Base-by-base conservation (phyloP, 2,113 vertebrate genomes). In the Callocephalon fimbriatum region DNA sequence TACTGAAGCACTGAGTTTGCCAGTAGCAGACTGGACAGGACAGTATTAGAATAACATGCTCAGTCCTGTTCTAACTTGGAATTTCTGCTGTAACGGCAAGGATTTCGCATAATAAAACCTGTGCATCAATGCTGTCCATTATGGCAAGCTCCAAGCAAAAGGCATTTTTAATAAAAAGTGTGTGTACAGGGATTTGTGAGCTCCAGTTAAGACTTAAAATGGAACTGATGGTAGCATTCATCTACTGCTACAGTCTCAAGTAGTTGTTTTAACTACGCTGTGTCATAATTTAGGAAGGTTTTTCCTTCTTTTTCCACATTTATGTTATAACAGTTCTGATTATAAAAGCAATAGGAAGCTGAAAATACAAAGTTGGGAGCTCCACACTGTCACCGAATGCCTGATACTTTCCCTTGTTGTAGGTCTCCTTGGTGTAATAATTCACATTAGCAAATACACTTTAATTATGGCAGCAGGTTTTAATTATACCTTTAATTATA, bases 401-500 rank as follows among this genome's bases (percentile, higher is more conserved):
- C 76, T 50, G 27, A 35, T 26, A 12, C 50, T 54, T 40, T 11
- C 85, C 21, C 67, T 50, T 38, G 22, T 6, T 56, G 35, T 12
- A 89, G 85, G 32, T 90, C 89, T 86, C 86, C 77, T 61, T 16
- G 45, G 61, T 19, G 22, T 10, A 82, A 6, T 58, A 82, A 90
- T 44, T 67, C 51, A 70, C 51, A 50, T 35, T 32, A 50, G 72
- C 56, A 94, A 90, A 61, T 70, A 70, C 45, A 27, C 38, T 40
- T 74, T 9, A 56, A 31, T 44, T 48, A 63, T 74, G 86, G 76
- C 50, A 86, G 54, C 38, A 74, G 56, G 19, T 53, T 94, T 92
- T 86, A 94, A 95, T 86, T 89, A 59, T 29, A 78, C 18, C 40
- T 86, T n/a, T n/a, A n/a, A n/a, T n/a, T 42, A 37, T 68, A 21